Evolutionary conservation across 2,113 vertebrate genomes (phyloP), one percentile per base, ranked within the genome.

Genomic region (Toxostoma redivivum): DNA sequence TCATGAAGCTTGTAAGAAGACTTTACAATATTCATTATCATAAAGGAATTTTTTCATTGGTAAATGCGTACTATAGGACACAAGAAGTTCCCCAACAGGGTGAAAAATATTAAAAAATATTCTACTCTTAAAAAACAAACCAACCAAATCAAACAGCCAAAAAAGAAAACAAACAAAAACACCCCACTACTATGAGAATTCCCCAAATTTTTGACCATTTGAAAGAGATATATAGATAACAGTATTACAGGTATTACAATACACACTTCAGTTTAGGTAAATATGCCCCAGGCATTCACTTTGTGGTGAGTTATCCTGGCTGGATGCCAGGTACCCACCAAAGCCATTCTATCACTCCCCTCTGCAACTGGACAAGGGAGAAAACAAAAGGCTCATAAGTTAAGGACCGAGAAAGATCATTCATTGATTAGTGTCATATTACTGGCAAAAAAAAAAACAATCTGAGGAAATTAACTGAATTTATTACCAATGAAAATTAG

Each of bases 361-460:
- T 64, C n/a, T 47, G 28, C 7, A 47, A 4, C 2, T 54, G 23
- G 28, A 33, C 40, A 45, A 31, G 11, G 11, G 19, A 84, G 69
- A 28, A 54, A 81, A 72, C 10, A 72, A 37, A 72, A 64, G 4
- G 14, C 22, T 45, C 18, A 22, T 22, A 22, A 54, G 22, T 0
- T 62, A 12, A 53, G 14, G 28, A 18, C 14, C 37, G 21, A 21
- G 33, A 25, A 11, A 45, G 7, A 38, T 22, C 16, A 45, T 45
- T 62, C 21, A 62, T 2, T 62, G 27, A 27, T 45, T 37, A 45
- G 4, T 31, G 21, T 31, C 27, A 64, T n/a, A 44, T 18, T 44
- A 44, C 17, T 18, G 42, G 42, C 7, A 12, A 44, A 44, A 19
- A 44, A 45, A 45, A 45, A 45, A 17, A 45, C 0, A 0, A 27